Percentiles rank a stretch among this genome's conserved stretches.
These are phyloP conservation scores for Camponotus vicinus DNA, from an alignment of 1,140 invertebrate genomes.

Conservation along the genomic window DNA sequence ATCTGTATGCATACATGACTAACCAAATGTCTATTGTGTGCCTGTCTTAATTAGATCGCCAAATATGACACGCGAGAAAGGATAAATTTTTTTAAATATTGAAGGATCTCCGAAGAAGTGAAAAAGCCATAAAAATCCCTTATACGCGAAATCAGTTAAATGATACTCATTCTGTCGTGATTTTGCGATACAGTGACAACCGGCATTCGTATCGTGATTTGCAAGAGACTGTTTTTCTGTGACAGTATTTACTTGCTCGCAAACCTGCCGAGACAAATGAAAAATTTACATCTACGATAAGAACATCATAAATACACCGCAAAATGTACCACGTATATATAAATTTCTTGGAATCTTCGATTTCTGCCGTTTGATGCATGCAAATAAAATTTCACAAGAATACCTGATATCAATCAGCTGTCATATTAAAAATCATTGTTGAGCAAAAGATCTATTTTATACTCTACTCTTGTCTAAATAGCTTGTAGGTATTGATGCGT, in stretches of 20 bases:
- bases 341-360: slow-evolving; percentile 53
- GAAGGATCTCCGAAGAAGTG: neutral
- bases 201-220: slow-evolving; percentile 54
- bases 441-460: neutral
- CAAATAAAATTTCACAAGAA: slow-evolving; percentile 31
- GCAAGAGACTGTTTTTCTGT: slow-evolving; percentile 50
- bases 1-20: slow-evolving; percentile 44
- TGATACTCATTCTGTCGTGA: slow-evolving; percentile 16
- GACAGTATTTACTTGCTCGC: slow-evolving; percentile 29
- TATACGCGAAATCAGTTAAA: neutral
- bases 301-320: slow-evolving; percentile 59
- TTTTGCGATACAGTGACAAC: neutral
- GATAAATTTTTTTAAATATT: neutral
- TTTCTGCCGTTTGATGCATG: slow-evolving; percentile 5
- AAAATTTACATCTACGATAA: slow-evolving; percentile 72
- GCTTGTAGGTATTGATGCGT: neutral
- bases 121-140: neutral
- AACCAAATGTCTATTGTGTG: slow-evolving; percentile 10
- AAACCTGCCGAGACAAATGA: slow-evolving; percentile 61
- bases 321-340: neutral
- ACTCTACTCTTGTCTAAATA: neutral
- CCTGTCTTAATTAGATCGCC: neutral
- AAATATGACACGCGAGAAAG: neutral
- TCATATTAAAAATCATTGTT: neutral
- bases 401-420: slow-evolving; percentile 15